These are phyloP conservation scores for Theropithecus gelada DNA, from an alignment of 2,113 vertebrate genomes.

Conservation along the genomic window DNA sequence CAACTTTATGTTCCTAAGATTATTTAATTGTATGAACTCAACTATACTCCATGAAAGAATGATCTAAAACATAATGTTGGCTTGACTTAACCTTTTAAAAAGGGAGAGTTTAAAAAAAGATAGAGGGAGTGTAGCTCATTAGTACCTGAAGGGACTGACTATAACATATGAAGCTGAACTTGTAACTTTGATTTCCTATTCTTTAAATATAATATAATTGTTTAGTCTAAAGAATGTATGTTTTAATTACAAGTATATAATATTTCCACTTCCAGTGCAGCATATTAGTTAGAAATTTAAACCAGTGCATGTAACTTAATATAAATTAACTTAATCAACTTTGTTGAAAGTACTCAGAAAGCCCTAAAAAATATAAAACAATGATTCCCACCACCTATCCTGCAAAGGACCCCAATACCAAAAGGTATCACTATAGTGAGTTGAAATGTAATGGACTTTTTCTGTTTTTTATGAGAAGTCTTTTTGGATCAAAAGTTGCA, in stretches of 20 bases:
- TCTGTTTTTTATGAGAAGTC: background rate
- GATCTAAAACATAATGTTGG: background rate
- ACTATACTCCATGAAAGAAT: background rate
- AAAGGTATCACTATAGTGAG: background rate
- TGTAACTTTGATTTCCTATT: background rate
- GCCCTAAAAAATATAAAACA: background rate
- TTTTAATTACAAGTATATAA: conserved; percentile 5
- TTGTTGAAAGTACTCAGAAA: background rate
- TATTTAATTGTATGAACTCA: background rate
- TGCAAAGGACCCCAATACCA: background rate
- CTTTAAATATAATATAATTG: conserved; percentile 31
- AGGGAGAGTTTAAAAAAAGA: too few relatives aligned
- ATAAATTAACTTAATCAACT: background rate
- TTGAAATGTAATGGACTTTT: background rate
- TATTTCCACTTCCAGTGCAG: background rate
- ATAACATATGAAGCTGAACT: background rate
- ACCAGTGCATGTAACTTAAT: background rate
- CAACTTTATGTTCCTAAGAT: background rate
- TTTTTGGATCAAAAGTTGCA: background rate
- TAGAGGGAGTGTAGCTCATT: background rate
- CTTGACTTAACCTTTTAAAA: background rate
- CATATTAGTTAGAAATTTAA: conserved; percentile 21
- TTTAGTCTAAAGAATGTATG: background rate
- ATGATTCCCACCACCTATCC: background rate
- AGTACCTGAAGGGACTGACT: background rate